Evolutionary conservation across 1,140 invertebrate species (phyloP).

Genomic region (Caenorhabditis latens): DNA sequence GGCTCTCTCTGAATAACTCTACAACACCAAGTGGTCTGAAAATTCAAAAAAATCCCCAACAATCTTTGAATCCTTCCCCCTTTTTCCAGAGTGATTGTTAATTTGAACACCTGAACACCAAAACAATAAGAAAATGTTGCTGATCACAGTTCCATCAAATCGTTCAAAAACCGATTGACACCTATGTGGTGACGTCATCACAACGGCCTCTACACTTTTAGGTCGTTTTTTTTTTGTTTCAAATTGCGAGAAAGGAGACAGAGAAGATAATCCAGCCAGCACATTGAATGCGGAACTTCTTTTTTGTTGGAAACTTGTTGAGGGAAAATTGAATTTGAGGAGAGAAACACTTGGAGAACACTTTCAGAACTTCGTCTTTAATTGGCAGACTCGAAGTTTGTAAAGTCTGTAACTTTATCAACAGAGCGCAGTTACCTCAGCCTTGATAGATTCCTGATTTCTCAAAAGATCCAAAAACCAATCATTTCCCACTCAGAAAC

Average conservation of each 20-base stretch:
- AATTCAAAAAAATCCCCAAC: too few relatives aligned
- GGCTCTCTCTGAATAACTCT: too few relatives aligned
- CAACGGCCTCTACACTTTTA: background rate
- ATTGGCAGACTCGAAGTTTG: too few relatives aligned
- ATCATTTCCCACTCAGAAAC: background rate
- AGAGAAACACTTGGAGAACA: conserved; percentile 7
- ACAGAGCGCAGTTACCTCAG: too few relatives aligned
- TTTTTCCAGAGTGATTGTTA: too few relatives aligned
- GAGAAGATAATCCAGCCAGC: conserved; percentile 28
- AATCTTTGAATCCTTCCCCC: too few relatives aligned
- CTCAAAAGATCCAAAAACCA: background rate
- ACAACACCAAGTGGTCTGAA: too few relatives aligned
- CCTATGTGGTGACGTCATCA: conserved; percentile 5
- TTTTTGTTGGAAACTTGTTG: background rate
- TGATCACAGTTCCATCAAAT: conserved; percentile 15
- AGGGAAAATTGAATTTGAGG: conserved; percentile 15
- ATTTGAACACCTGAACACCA: too few relatives aligned
- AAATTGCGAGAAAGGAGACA: background rate
- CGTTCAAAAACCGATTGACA: conserved; percentile 30
- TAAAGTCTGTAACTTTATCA: too few relatives aligned
- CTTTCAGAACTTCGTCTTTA: background rate
- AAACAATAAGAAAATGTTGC: conserved; percentile 19
- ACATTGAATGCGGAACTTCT: conserved; percentile 18
- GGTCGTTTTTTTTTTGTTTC: conserved; percentile 16
- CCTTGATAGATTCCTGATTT: background rate